phyloP scores from a whole-genome alignment of 2,113 vertebrate species.

The Poeciliopsis occidentalis region DNA sequence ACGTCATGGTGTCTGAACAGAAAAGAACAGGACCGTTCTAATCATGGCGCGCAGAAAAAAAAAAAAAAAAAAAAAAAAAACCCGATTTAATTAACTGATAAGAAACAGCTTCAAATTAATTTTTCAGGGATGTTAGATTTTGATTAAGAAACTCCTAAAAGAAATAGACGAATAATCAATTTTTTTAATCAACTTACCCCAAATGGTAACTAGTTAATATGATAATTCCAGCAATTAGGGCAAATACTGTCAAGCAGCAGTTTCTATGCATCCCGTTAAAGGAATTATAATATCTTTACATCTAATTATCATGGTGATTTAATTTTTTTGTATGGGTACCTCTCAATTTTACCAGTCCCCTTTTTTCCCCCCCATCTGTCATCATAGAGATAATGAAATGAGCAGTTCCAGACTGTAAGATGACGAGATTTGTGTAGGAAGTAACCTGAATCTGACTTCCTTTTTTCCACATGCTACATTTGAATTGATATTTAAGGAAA shows the following conservation, averaged over 20 bases:
- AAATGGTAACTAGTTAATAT: conserved; percentile 88
- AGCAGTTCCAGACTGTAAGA: conserved; percentile 74
- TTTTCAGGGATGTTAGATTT: conserved; percentile 91
- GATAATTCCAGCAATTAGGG: conserved; percentile 87
- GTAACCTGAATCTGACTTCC: conserved; percentile 65
- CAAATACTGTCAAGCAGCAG: conserved; percentile 84
- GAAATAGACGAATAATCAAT: conserved; percentile 88
- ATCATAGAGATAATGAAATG: conserved; percentile 73
- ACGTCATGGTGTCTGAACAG: conserved; percentile 83
- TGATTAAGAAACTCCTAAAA: conserved; percentile 90
- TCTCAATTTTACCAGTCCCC: conserved; percentile 81
- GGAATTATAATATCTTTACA: conserved; percentile 86
- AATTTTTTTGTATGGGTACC: conserved; percentile 81
- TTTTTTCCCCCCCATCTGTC: conserved; percentile 45
- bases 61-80: conserved; percentile 79
- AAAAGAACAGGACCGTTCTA: conserved; percentile 83
- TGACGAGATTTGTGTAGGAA: conserved; percentile 72
- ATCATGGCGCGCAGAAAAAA: conserved; percentile 83
- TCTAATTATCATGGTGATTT: conserved; percentile 84
- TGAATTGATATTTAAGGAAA: conserved; percentile 58
- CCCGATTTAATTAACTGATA: conserved; percentile 91
- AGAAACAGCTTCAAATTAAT: conserved; percentile 88
- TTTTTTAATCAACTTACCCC: conserved; percentile 87
- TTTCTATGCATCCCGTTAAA: conserved; percentile 84
- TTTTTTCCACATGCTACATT: conserved; percentile 56